These are phyloP conservation scores for Coreius guichenoti DNA, from an alignment of 2,797 vertebrate species.

Conservation along the genomic window DNA sequence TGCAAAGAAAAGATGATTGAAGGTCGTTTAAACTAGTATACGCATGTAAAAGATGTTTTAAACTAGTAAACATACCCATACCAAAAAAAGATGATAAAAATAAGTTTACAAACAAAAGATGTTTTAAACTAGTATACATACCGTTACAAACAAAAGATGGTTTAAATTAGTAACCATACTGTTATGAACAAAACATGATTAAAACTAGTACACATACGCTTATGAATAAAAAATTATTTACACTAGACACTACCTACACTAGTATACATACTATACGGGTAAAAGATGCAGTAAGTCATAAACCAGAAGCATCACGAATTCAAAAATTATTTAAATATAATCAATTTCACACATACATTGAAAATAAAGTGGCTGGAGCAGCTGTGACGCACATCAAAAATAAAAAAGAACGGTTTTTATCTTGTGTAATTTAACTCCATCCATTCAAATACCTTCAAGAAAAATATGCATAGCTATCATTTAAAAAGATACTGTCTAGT, in stretches of 20 bases:
- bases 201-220: not conserved
- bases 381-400: not conserved
- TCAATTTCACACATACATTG: not conserved
- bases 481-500: not conserved
- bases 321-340: not conserved
- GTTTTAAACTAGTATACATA: not conserved
- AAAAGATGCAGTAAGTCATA: not conserved
- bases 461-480: not conserved
- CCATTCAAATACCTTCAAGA: not conserved
- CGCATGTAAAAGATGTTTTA: not conserved
- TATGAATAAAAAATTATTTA: not conserved
- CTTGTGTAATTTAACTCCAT: not conserved
- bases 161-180: not conserved
- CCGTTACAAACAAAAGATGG: not conserved
- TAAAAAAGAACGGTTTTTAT: not conserved
- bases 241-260: not conserved
- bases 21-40: not conserved
- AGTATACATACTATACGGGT: not conserved
- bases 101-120: not conserved
- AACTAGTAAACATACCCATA: not conserved
- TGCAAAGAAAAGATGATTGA: not conserved
- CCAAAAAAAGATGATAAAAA: too few relatives aligned
- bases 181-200: not conserved
- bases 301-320: not conserved
- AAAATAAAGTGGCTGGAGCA: not conserved